Base-by-base conservation (phyloP, 1,140 invertebrate genomes). In the Caenorhabditis brenneri region DNA sequence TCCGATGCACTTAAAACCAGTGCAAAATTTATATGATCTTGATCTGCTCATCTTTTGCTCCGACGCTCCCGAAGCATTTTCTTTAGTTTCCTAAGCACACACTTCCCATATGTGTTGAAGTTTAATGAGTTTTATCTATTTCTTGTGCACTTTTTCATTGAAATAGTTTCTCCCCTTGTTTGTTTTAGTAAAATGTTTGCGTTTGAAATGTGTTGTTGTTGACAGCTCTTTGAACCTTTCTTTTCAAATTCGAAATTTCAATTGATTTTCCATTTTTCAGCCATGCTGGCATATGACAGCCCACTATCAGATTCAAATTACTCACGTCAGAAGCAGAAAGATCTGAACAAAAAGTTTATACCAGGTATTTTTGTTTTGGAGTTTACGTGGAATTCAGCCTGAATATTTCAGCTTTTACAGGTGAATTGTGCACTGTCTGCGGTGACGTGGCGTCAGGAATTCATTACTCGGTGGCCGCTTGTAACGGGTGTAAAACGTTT, bases 401-500 rank as follows among this genome's bases (percentile, higher is more conserved):
- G n/a, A 39, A 74, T 36, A 1, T 7, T 0, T 0, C 15, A 39
- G 42, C 24, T 22, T 65, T 69, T 87, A n/a, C 81, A 90, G 88
- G 88, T 46, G 85, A 87, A 29, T 74, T 82, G 6, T 90, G 89
- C 82, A 82, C 78, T 5, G 89, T 90, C 24, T 90, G 89, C 60
- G 88, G 86, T 24, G 89, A 90, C 84, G 74, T 79, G 15, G 89
- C 89, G 12, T 87, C 86, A n/a, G 89, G 88, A 39, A 88, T 90
- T 46, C 84, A 85, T 46, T 85, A 85, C 42, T 83, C 82, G 24
- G 82, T 88, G 53, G 33, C 88, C 36, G 55, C 85, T 82, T 87
- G 88, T 84, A 84, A 90, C 86, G 84, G 88, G 55, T 85, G 88
- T 82, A 87, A 89, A 78, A 88, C 87, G 10, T 88, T 88, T 81